These are phyloP conservation scores for Xylocopa sonorina DNA, from an alignment of 1,140 invertebrate species.

Conservation along the genomic window DNA sequence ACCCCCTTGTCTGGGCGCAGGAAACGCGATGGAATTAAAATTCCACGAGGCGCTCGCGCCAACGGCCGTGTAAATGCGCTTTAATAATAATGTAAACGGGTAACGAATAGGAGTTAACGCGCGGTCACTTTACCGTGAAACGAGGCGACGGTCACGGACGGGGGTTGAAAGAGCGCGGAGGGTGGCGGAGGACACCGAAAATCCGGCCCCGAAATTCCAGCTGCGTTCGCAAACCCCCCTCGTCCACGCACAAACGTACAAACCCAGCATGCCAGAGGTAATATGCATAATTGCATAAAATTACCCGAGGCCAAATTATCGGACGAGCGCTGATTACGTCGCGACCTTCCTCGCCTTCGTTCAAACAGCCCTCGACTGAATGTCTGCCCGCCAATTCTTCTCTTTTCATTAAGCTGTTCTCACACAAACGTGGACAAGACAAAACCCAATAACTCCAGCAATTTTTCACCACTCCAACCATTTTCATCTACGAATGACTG, in stretches of 20 bases:
- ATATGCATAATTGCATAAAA: constrained; percentile 77
- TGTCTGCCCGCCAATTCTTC: too few species aligned
- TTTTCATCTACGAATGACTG: too few species aligned
- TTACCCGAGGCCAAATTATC: constrained; percentile 70
- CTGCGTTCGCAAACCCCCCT: constrained; percentile 22
- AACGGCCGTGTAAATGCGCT: constrained; percentile 75
- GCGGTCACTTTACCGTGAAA: constrained; percentile 73
- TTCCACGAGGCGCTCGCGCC: constrained; percentile 66
- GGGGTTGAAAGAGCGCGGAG: not conserved
- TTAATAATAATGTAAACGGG: constrained; percentile 77
- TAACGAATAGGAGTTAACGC: constrained; percentile 73
- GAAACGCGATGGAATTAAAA: constrained; percentile 66
- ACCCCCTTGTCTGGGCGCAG: not conserved
- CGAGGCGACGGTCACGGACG: constrained; percentile 55
- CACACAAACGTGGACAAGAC: too few species aligned
- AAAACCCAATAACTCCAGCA: too few species aligned
- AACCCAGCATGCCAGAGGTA: constrained; percentile 60
- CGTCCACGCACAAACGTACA: constrained; percentile 38
- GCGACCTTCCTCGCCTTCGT: constrained; percentile 28
- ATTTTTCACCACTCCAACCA: too few species aligned
- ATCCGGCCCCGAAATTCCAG: constrained; percentile 35
- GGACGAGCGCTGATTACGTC: constrained; percentile 50
- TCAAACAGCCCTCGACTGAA: constrained; percentile 1
- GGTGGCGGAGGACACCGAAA: constrained; percentile 13
- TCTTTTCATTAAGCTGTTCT: too few species aligned